Evolutionary conservation across 2,113 vertebrate genomes (phyloP), one percentile per base, ranked within the genome.

Genomic region (Blennius ocellaris): DNA sequence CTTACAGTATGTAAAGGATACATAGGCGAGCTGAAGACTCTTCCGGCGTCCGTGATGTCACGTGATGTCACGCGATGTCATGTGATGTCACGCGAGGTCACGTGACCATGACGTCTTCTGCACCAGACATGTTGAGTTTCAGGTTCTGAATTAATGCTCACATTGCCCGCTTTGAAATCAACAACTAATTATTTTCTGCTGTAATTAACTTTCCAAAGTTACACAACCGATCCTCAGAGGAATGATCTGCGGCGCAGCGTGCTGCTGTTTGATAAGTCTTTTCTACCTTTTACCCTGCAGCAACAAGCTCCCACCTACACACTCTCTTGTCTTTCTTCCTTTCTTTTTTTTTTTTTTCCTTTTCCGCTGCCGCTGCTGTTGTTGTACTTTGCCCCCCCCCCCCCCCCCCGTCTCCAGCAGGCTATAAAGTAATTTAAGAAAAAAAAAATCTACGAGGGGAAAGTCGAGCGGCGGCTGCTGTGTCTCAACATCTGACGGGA

Each of bases 351-450:
- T 15, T 10, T 41, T 7, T 0, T 12, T 21, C 59, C 37, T 57
- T 16, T 12, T 44, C 8, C 1, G 7, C 10, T 30, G 16, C 41
- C 43, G 11, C 36, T 56, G 57, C 48, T 65, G 11, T 14, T 17
- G 12, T 30, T 43, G 17, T 17, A 55, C 48, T 81, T 70, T 62
- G 47, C 6, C 43, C 41, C n/a, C n/a, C n/a, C n/a, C n/a, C n/a
- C n/a, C n/a, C n/a, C n/a, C n/a, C n/a, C n/a, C 14, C 38, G 57
- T 60, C 1, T 14, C 11, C 7, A 6, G 40, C 40, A 44, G 15
- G 10, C 11, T 36, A 55, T 37, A 9, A 67, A 64, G 58, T 48
- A 9, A 75, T 75, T 60, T 56, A 16, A 45, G 0, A 3, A 14
- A 15, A 5, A 41, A 3, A 14, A 15, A 5, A 41, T 49, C 38